These are phyloP conservation scores for Heliconius cydno DNA, from an alignment of 2,888 invertebrate genomes.

Conservation along the genomic window DNA sequence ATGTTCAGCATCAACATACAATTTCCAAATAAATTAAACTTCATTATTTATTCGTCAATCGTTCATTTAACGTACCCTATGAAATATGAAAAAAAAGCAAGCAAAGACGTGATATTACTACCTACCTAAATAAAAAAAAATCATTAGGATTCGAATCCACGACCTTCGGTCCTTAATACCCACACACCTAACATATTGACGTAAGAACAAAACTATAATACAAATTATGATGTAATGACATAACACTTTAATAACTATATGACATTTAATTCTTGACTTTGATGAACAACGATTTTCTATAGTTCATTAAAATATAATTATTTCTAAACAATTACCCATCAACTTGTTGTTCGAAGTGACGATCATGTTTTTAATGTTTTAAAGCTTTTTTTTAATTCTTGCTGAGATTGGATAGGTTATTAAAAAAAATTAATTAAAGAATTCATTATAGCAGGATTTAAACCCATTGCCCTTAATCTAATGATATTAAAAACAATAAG, in stretches of 20 bases:
- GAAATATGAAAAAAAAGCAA: no score
- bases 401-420: background rate
- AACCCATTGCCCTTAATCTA: background rate
- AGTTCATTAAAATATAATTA: conserved; percentile 22
- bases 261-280: conserved; percentile 13
- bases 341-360: background rate
- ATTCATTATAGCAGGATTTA: no score
- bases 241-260: background rate
- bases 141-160: background rate
- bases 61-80: no score
- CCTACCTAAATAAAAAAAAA: no score
- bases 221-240: background rate
- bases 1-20: no score
- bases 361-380: background rate
- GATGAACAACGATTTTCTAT: conserved; percentile 4
- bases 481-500: background rate
- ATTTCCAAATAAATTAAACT: no score
- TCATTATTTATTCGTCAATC: no score
- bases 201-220: background rate
- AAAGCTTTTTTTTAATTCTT: background rate
- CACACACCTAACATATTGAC: background rate
- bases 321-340: background rate
- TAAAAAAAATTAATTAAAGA: no score
- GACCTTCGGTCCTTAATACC: background rate
- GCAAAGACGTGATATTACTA: no score